Conservation (phyloP, 2,888 invertebrate species). For the Andrena praecox region DNA sequence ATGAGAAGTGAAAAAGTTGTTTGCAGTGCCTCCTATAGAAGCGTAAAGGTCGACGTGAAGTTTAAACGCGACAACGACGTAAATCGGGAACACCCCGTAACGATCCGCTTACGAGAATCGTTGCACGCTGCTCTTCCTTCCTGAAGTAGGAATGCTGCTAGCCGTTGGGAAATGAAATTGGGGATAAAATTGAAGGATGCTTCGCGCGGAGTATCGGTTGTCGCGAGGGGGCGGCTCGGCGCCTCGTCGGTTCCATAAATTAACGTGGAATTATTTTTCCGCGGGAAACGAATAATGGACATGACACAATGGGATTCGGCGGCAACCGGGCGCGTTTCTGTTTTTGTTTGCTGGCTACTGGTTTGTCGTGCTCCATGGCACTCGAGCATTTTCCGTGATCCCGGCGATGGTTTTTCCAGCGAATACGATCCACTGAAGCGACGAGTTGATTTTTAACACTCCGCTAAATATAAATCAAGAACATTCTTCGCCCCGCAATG, state of each 20-base stretch:
- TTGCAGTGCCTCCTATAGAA: neutral
- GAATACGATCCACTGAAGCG: slow-evolving; percentile 15
- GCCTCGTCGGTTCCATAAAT: slow-evolving; percentile 45
- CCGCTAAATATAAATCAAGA: neutral
- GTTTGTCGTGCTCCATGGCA: neutral
- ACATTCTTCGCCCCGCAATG: neutral
- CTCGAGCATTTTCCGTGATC: neutral
- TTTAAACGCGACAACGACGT: slow-evolving; percentile 22
- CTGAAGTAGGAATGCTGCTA: neutral
- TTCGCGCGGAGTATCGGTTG: slow-evolving; percentile 8
- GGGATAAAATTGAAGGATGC: slow-evolving; percentile 16
- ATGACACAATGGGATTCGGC: slow-evolving; percentile 15
- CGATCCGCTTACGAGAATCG: slow-evolving; percentile 34
- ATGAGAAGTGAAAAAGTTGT: neutral
- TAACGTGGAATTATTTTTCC: slow-evolving; percentile 41
- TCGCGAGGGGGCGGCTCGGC: slow-evolving; percentile 16
- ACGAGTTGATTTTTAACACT: neutral
- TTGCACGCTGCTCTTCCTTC: slow-evolving; percentile 12
- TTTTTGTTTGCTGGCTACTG: slow-evolving; percentile 7
- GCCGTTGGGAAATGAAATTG: slow-evolving; percentile 38
- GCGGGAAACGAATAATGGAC: slow-evolving; percentile 24
- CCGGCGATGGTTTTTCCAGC: slow-evolving; percentile 4
- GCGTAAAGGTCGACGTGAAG: slow-evolving; percentile 23
- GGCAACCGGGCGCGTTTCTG: neutral
- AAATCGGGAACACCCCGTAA: slow-evolving; percentile 25